Percentiles rank a stretch among this genome's conserved stretches.
phyloP scores from a whole-genome alignment of 1,140 invertebrate genomes.

The Eubasilissa regina region DNA sequence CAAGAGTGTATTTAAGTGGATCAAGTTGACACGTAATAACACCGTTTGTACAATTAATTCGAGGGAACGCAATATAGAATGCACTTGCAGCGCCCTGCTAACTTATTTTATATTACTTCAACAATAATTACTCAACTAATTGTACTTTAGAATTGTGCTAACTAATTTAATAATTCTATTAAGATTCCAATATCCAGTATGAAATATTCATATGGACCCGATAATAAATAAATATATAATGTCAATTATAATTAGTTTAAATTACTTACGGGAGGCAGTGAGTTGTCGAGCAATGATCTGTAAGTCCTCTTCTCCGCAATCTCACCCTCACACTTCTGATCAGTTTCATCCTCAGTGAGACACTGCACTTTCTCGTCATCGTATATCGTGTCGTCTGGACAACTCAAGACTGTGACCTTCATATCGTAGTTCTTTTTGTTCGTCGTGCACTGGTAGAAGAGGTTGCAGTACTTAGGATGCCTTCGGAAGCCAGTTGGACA shows the following conservation, averaged over 20 bases:
- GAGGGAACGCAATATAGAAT: too few relatives aligned
- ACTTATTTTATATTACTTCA: too few relatives aligned
- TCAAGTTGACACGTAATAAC: too few relatives aligned
- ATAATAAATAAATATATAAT: too few relatives aligned
- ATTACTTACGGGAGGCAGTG: conserved; percentile 74
- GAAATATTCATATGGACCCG: too few relatives aligned
- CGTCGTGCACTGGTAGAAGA: conserved; percentile 87
- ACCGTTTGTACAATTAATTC: too few relatives aligned
- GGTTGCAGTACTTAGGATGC: conserved; percentile 87
- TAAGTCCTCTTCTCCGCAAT: conserved; percentile 72
- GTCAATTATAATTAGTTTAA: not conserved
- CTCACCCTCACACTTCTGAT: conserved; percentile 73
- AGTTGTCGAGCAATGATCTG: conserved; percentile 71
- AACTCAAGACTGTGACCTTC: conserved; percentile 81
- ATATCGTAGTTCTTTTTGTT: conserved; percentile 77
- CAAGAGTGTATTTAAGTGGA: too few relatives aligned
- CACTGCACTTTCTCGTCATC: conserved; percentile 83
- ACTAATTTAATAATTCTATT: too few relatives aligned
- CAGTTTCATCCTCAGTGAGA: conserved; percentile 74
- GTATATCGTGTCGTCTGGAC: conserved; percentile 83
- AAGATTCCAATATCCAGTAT: too few relatives aligned
- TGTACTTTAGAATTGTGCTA: too few relatives aligned
- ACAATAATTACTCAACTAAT: too few relatives aligned
- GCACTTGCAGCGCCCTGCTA: too few relatives aligned
- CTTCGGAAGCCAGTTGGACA: conserved; percentile 87